A percentile compares a stretch with the other conserved stretches of the same genome.
Conservation (phyloP, 2,113 vertebrate species). For the Phoenicopterus ruber region DNA sequence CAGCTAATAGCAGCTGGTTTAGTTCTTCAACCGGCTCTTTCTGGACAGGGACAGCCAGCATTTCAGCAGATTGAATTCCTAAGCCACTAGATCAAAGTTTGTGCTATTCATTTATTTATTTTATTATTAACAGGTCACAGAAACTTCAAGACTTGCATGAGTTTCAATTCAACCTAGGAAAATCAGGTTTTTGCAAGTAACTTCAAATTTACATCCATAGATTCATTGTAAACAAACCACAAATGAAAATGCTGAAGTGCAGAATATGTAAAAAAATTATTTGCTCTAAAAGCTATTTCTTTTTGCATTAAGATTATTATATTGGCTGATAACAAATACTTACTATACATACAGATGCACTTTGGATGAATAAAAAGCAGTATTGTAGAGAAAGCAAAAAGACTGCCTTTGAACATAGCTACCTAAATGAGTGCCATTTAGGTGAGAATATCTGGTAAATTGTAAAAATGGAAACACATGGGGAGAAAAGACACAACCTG, state of each 20-base stretch:
- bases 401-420: background rate
- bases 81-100: background rate
- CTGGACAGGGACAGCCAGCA: background rate
- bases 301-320: background rate
- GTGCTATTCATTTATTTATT: background rate
- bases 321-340: background rate
- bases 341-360: background rate
- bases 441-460: background rate
- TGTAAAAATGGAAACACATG: background rate
- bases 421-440: background rate
- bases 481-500: background rate
- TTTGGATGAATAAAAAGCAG: background rate
- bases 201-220: background rate
- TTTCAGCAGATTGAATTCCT: background rate
- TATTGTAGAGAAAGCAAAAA: background rate
- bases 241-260: background rate
- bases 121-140: background rate
- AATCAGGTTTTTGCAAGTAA: background rate
- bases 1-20: background rate
- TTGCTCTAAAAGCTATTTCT: background rate
- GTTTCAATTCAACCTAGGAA: background rate
- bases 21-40: background rate
- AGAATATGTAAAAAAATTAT: rapidly evolving
- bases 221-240: background rate
- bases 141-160: background rate